phyloP scores from a whole-genome alignment of 2,888 invertebrate species.

The Leucophora obtusa region DNA sequence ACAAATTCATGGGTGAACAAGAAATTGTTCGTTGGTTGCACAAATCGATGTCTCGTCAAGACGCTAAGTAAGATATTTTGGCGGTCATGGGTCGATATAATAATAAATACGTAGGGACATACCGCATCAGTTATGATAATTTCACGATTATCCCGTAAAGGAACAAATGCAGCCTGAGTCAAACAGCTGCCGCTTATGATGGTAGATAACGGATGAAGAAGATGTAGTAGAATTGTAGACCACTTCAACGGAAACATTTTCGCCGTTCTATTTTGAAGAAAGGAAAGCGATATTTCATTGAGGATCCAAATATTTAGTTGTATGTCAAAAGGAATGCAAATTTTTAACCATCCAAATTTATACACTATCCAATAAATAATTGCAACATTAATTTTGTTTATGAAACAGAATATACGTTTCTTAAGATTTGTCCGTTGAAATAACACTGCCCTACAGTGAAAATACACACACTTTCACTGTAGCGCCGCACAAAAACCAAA shows the following conservation, averaged over 20 bases:
- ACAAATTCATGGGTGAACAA: no score
- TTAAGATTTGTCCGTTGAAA: background rate
- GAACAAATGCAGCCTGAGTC: conserved; percentile 61
- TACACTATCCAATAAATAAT: background rate
- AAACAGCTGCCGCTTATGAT: background rate
- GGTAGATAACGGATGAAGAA: conserved; percentile 8
- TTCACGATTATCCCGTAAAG: conserved; percentile 70
- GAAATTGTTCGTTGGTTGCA: no score
- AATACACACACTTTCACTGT: no score
- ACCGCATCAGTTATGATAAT: conserved; percentile 78
- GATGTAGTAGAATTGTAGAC: background rate
- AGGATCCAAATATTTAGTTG: no score
- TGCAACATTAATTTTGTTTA: background rate
- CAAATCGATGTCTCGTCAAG: no score
- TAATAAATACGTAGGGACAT: conserved; percentile 64
- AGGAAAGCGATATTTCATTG: background rate
- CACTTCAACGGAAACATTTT: conserved; percentile 3
- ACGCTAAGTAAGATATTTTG: no score
- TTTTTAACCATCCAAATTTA: no score
- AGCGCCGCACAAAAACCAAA: no score
- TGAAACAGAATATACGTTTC: background rate
- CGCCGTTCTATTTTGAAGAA: background rate
- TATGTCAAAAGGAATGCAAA: no score
- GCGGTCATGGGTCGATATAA: no score
- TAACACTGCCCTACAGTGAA: no score